These are phyloP conservation scores for Oreochromis spilurus DNA, from an alignment of 2,113 vertebrate genomes.

Conservation along the genomic window DNA sequence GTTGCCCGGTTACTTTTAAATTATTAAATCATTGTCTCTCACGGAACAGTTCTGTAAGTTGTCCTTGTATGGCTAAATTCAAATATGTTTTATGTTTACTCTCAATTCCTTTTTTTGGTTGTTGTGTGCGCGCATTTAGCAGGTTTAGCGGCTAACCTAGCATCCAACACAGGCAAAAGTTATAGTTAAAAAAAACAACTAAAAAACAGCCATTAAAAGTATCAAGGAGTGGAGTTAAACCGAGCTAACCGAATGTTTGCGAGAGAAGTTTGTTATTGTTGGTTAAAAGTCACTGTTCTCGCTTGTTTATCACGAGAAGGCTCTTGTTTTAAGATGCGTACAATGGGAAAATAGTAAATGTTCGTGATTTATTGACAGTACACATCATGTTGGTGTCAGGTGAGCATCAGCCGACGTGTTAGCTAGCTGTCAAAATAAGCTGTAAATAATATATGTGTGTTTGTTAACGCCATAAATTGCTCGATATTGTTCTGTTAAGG, in stretches of 20 bases:
- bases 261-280: neutral
- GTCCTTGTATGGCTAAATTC: neutral
- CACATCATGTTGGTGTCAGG: slow-evolving; percentile 19
- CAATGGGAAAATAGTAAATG: neutral
- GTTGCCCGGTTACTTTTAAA: slow-evolving; percentile 44
- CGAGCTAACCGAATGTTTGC: neutral
- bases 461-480: neutral
- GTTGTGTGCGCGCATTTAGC: neutral
- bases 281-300: neutral
- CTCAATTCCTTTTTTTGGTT: neutral
- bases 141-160: slow-evolving; percentile 51
- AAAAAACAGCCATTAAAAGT: neutral
- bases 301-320: neutral
- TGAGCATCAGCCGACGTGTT: slow-evolving; percentile 26
- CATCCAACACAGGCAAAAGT: slow-evolving; percentile 30
- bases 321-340: neutral
- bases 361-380: neutral
- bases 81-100: neutral
- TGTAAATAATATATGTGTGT: neutral
- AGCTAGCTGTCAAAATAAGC: neutral
- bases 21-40: slow-evolving; percentile 23
- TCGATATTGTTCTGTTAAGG: neutral
- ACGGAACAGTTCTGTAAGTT: neutral
- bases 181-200: neutral
- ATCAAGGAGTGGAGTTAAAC: neutral